phyloP scores from a whole-genome alignment of 2,888 invertebrate species.

The Agrotis clavis region DNA sequence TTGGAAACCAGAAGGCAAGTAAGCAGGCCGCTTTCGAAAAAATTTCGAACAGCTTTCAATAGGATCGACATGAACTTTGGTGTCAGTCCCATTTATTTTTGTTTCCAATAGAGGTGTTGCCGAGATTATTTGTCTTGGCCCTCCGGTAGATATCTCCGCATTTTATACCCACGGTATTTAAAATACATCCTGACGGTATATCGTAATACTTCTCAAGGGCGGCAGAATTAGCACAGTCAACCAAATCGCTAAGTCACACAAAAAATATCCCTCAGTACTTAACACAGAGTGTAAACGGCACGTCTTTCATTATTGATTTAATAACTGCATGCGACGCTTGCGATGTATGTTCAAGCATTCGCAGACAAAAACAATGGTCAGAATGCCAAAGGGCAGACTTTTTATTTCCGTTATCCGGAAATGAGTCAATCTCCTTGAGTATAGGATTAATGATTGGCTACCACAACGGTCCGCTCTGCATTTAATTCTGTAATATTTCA shows the following conservation, averaged over 20 bases:
- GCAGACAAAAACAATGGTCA: constrained; percentile 47
- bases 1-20: not conserved
- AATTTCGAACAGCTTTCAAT: not conserved
- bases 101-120: not conserved
- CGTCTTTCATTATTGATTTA: constrained; percentile 3
- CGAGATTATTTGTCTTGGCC: not conserved
- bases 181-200: not conserved
- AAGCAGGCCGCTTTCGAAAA: not conserved
- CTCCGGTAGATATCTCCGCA: not conserved
- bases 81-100: not conserved
- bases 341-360: constrained; percentile 36
- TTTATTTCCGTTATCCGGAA: constrained; percentile 57
- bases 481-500: constrained; percentile 30
- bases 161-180: not conserved
- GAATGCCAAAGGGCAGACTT: constrained; percentile 57
- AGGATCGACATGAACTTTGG: not conserved
- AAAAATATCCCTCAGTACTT: not conserved
- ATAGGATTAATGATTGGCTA: constrained; percentile 27
- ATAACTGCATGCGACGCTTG: not conserved
- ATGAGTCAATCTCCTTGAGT: constrained; percentile 54
- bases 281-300: not conserved
- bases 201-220: too few species aligned
- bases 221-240: not conserved
- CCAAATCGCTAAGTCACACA: too few species aligned
- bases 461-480: constrained; percentile 12